A percentile compares a stretch with the other conserved stretches of the same genome.
Conservation (phyloP, 2,113 vertebrate genomes). For the Plectropomus leopardus region DNA sequence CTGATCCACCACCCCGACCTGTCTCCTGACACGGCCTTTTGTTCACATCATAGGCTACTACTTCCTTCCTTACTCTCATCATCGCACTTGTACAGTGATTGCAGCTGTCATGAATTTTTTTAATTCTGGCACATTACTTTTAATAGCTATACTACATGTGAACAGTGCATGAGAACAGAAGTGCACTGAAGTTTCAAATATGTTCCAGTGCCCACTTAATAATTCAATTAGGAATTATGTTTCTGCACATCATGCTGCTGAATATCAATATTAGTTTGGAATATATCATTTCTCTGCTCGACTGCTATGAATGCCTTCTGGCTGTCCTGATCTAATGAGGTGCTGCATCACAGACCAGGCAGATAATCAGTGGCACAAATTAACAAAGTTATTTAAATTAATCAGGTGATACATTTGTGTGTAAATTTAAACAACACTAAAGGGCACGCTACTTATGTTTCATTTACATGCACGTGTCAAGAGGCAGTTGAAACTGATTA, state of each 20-base stretch:
- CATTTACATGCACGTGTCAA: slow-evolving; percentile 62
- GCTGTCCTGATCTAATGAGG: slow-evolving; percentile 77
- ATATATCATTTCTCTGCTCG: slow-evolving; percentile 65
- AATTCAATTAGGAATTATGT: slow-evolving; percentile 69
- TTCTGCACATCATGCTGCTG: slow-evolving; percentile 31
- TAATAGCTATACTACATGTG: too few species aligned
- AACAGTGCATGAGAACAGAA: neutral
- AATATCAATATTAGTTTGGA: slow-evolving; percentile 73
- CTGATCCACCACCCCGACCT: too few species aligned
- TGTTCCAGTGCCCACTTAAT: slow-evolving; percentile 42
- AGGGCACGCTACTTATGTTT: slow-evolving; percentile 67
- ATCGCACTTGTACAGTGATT: too few species aligned
- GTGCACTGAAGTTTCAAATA: neutral
- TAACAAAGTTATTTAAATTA: slow-evolving; percentile 80
- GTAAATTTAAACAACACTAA: slow-evolving; percentile 67
- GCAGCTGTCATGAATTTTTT: too few species aligned
- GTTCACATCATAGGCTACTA: too few species aligned
- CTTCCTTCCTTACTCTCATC: too few species aligned
- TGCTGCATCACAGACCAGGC: slow-evolving; percentile 73
- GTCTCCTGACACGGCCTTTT: too few species aligned
- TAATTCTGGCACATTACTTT: too few species aligned
- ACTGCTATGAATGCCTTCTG: slow-evolving; percentile 68
- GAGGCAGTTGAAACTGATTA: slow-evolving; percentile 66
- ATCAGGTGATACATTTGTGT: slow-evolving; percentile 69
- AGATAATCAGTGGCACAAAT: slow-evolving; percentile 77